Evolutionary conservation across 2,113 vertebrate genomes (phyloP).

Genomic region (Alligator mississippiensis): DNA sequence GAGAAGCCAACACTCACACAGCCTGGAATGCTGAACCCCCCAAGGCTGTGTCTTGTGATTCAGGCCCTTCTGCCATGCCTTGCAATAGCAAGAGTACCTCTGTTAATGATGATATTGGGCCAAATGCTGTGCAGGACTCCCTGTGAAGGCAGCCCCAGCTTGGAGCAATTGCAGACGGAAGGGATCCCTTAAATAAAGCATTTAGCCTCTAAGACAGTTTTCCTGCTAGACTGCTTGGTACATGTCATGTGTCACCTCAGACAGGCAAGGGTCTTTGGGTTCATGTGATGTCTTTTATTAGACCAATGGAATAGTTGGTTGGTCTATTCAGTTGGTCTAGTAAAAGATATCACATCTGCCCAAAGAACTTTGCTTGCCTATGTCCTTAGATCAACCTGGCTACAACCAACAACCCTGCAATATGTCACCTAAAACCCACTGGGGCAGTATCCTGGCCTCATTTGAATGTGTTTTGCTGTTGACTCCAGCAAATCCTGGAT

Average conservation of each 20-base stretch:
- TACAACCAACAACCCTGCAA: no score
- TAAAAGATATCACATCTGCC: no score
- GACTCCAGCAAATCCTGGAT: accelerated
- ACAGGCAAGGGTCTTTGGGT: no score
- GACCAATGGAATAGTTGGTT: not conserved
- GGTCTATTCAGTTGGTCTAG: accelerated
- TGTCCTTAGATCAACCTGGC: no score
- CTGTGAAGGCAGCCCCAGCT: not conserved
- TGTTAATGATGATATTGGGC: no score
- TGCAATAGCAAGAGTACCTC: not conserved
- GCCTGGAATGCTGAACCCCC: accelerated
- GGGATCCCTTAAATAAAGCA: accelerated
- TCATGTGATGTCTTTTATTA: no score
- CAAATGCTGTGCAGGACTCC: not conserved
- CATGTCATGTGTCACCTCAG: not conserved
- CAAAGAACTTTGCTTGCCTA: no score
- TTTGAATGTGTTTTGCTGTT: not conserved
- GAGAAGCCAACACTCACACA: not conserved
- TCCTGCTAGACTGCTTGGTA: not conserved
- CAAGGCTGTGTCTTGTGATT: not conserved
- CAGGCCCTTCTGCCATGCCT: not conserved
- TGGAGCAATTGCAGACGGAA: not conserved
- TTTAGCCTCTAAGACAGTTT: not conserved
- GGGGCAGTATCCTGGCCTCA: not conserved
- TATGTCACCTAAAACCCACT: not conserved